Conservation (phyloP, 1,140 invertebrate genomes). For the Pectinophora gossypiella region DNA sequence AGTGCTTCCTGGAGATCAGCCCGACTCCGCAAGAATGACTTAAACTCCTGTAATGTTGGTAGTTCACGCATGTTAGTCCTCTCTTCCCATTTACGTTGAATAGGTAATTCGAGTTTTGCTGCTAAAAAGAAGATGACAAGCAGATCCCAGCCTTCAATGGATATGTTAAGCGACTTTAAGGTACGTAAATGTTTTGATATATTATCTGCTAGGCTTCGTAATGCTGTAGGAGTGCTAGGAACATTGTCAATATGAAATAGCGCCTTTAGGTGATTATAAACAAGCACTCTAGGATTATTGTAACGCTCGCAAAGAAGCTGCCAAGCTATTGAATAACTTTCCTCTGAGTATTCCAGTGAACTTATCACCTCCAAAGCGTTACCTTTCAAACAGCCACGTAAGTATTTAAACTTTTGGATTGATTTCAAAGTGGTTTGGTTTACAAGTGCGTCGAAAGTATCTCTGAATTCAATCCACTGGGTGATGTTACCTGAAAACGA, state of each 20-base stretch:
- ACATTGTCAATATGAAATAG: not conserved
- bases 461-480: not conserved
- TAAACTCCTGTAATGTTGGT: slow-evolving; percentile 1
- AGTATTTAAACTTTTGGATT: slow-evolving; percentile 1
- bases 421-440: not conserved
- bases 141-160: not conserved
- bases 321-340: slow-evolving; percentile 1
- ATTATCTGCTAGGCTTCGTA: not conserved
- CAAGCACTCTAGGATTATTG: slow-evolving; percentile 1
- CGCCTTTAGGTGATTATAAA: not conserved
- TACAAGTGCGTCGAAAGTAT: slow-evolving; percentile 1
- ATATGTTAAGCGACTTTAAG: not conserved
- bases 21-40: not conserved
- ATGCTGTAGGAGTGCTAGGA: not conserved
- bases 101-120: not conserved
- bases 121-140: not conserved
- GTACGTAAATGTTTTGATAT: slow-evolving; percentile 2
- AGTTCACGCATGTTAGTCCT: not conserved
- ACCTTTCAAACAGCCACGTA: not conserved
- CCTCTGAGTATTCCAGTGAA: not conserved
- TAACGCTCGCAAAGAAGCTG: slow-evolving; percentile 1
- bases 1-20: not conserved
- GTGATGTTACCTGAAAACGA: not conserved
- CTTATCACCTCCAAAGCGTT: not conserved
- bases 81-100: not conserved